Evolutionary conservation across 2,888 invertebrate genomes (phyloP).

Genomic region (Hirtodrosophila duncani): DNA sequence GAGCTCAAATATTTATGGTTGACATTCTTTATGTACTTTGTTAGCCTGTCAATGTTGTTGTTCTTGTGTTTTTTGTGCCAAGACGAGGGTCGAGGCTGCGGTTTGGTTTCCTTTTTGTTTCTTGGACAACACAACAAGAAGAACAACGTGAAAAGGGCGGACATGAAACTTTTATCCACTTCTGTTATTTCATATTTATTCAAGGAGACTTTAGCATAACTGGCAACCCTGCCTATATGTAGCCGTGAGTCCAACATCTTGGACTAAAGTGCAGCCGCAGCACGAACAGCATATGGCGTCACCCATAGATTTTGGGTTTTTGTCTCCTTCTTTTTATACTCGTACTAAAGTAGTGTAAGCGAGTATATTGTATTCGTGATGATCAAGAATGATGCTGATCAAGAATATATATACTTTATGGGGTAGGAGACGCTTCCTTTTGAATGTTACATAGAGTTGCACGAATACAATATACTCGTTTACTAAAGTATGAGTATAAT

Average conservation of each 20-base stretch:
- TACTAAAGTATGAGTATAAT: too few relatives aligned
- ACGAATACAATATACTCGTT: too few relatives aligned
- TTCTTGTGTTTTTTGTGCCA: slow-evolving; percentile 26
- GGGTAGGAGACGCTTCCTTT: too few relatives aligned
- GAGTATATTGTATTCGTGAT: too few relatives aligned
- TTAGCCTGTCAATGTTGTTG: slow-evolving; percentile 47
- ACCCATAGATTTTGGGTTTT: too few relatives aligned
- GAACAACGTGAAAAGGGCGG: slow-evolving; percentile 3
- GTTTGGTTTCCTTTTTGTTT: slow-evolving; percentile 22
- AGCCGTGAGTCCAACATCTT: slow-evolving; percentile 71
- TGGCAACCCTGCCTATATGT: slow-evolving; percentile 55
- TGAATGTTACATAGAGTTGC: too few relatives aligned
- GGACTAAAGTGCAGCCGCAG: slow-evolving; percentile 73
- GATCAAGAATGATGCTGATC: too few relatives aligned
- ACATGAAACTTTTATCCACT: slow-evolving; percentile 45
- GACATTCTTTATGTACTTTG: slow-evolving; percentile 43
- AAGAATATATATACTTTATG: too few relatives aligned
- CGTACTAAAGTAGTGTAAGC: too few relatives aligned
- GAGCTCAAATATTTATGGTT: slow-evolving; percentile 45
- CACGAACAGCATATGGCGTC: too few relatives aligned
- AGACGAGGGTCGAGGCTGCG: slow-evolving; percentile 56
- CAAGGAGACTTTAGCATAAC: slow-evolving; percentile 62
- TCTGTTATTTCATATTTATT: slow-evolving; percentile 67
- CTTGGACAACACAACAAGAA: slow-evolving; percentile 13
- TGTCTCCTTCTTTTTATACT: too few relatives aligned